Evolutionary conservation across 2,113 vertebrate genomes (phyloP), one percentile per base, ranked within the genome.

Genomic region (Emydocephalus ijimae): DNA sequence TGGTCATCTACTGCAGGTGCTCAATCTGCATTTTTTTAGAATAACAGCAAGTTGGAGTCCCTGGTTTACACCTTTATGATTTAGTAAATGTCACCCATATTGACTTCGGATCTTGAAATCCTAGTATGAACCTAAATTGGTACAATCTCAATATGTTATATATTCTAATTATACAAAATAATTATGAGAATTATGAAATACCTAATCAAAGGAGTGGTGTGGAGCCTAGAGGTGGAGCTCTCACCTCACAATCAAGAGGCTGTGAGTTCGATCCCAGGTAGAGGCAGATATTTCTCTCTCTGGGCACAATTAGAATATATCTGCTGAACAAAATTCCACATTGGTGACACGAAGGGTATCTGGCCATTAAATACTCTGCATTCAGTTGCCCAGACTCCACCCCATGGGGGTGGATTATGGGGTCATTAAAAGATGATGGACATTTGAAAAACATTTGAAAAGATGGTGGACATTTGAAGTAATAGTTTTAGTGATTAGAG

Each of bases 51-150:
- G 3, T 39, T 88, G 87, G 52, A 56, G 34, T 56, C 21, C 29
- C 34, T 54, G 8, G 8, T 20, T 21, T 15, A 54, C 54, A 50
- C 5, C 52, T 88, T n/a, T 20, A 74, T 1, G 52, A 34, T 88
- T 3, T 0, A 15, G 11, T 23, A 20, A 88, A 50, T 43, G 21
- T 52, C 74, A 91, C 2, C 20, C 81, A 64, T 39, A 69, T 52
- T 74, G 34, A 15, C 8, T 0, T 2, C 3, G 8, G 4, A 21
- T 81, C 45, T 0, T 21, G 2, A 85, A 0, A 34, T 39, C 10
- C 2, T 50, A n/a, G 57, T n/a, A 43, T 86, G 34, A 55, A 86
- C 4, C 26, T 24, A 14, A 7, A 24, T 5, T 85, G 52, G n/a
- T 26, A 55, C 61, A n/a, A 64, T 64, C 26, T 64, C 61, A 64